Evolutionary conservation across 2,113 vertebrate genomes (phyloP).

Genomic region (Diglossa brunneiventris): DNA sequence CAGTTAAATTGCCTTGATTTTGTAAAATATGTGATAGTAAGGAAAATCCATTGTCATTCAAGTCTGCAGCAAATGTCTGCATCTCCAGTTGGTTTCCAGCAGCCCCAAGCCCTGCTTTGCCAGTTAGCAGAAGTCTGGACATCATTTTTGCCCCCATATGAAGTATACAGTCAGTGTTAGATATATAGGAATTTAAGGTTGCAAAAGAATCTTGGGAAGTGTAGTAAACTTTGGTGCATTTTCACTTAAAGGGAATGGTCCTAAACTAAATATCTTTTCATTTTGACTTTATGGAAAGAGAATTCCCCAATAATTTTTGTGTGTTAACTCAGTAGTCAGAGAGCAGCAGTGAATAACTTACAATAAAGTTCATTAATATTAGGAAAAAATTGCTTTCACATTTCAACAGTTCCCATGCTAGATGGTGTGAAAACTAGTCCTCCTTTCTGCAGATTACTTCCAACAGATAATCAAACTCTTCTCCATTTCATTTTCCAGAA

Average conservation of each 20-base stretch:
- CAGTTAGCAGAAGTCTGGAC: neutral
- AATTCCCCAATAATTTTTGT: neutral
- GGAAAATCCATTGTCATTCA: neutral
- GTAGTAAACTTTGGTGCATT: neutral
- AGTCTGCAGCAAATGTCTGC: neutral
- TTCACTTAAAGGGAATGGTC: neutral
- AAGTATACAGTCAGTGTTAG: neutral
- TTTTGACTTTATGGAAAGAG: neutral
- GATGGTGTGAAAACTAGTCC: neutral
- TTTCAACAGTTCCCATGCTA: neutral
- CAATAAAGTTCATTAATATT: neutral
- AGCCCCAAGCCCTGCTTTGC: neutral
- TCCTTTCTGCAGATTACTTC: neutral
- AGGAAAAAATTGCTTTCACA: neutral
- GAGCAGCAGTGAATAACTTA: neutral
- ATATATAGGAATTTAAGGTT: neutral
- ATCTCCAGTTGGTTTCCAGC: neutral
- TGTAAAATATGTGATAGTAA: neutral
- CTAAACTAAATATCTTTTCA: neutral
- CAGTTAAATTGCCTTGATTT: neutral
- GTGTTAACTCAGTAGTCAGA: neutral
- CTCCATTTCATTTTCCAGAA: slow-evolving; percentile 73
- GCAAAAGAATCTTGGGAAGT: neutral
- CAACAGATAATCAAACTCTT: neutral
- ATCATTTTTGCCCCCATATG: neutral